Base-by-base conservation (phyloP, 2,797 vertebrate species). In the Rhinoraja longicauda region DNA sequence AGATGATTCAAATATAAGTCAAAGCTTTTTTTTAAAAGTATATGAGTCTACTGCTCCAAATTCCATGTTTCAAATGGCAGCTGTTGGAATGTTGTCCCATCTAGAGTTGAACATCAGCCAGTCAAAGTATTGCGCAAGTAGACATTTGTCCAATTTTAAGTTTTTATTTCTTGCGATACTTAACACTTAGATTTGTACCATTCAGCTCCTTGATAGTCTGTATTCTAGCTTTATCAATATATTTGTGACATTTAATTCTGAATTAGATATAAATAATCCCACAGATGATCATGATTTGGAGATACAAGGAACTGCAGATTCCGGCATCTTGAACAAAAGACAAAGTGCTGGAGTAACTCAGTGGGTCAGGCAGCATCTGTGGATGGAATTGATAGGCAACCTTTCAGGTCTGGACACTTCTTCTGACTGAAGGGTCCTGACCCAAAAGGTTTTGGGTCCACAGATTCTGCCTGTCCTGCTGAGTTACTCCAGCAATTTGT, bases 191-290 rank as follows among this genome's bases (percentile, higher is more conserved):
- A 24, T 45, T 82, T 84, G 82, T 84, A 62, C 29, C 82, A n/a
- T 86, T n/a, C 7, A 10, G 1, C 0, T 62, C 13, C 29, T n/a
- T 57, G 86, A n/a, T 26, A 86, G 82, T 86, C 57, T 62, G 57
- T 59, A 32, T 86, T 86, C 81, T 26, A 84, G 81, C 24, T 84
- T 53, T 84, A 53, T 84, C 57, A 86, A 86, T 57, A 86, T 29
- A 86, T 86, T 62, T 86, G 59, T 86, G 64, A 59, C 59, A 62
- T 62, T n/a, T 59, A 86, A 29, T 86, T 86, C n/a, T 86, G 29
- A 86, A 32, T 62, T n/a, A 62, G 5, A 32, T 29, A 29, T 39
- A 82, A 57, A 82, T 4, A 82, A 53, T 26, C 9, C 53, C 8
- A 57, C 8, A 82, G 24, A 53, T 82, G 45, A 57, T 24, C 19